Base-by-base conservation (phyloP, 2,797 vertebrate genomes). In the Oreonectes daqikongensis region DNA sequence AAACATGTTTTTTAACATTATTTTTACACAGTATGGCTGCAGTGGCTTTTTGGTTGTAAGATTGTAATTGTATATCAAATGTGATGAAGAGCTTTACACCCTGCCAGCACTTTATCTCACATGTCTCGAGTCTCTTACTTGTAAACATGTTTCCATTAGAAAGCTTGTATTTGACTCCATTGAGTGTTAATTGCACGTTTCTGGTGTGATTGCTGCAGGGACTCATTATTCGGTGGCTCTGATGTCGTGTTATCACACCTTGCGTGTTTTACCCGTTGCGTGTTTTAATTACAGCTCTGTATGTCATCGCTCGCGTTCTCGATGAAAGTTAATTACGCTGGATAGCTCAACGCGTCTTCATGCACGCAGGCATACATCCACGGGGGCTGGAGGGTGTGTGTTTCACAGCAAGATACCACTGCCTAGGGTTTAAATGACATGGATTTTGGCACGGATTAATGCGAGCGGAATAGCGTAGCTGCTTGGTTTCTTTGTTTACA, bases 271-370 rank as follows among this genome's bases (percentile, higher is more conserved):
- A 88, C 90, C 82, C 78, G 71, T 86, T 85, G 86, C 79, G 2
- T 80, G 53, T 84, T 82, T 87, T 88, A 91, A 91, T 89, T 87
- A 86, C 72, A 83, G 86, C 78, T 85, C 81, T 66, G 70, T 79
- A 72, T 72, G 76, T 73, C 75, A 48, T 61, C 44, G 48, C 79
- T 78, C 72, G 74, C 81, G 32, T 52, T 71, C 71, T 64, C 61
- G 67, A 77, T 44, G 60, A 66, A 75, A 71, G 66, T 70, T 79
- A 79, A 80, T 84, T 79, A 55, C 15, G 42, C 55, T 68, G n/a
- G 42, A 35, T 28, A 18, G 42, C 74, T 72, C 65, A 48, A 17
- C 64, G 10, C 61, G 15, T 67, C 63, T 55, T 67, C 50, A 35
- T 59, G 20, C 24, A 20, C 57, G 61, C 67, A 44, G 35, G 4